These are phyloP conservation scores for Drosophila limbata DNA, from an alignment of 2,888 invertebrate species.

Conservation along the genomic window DNA sequence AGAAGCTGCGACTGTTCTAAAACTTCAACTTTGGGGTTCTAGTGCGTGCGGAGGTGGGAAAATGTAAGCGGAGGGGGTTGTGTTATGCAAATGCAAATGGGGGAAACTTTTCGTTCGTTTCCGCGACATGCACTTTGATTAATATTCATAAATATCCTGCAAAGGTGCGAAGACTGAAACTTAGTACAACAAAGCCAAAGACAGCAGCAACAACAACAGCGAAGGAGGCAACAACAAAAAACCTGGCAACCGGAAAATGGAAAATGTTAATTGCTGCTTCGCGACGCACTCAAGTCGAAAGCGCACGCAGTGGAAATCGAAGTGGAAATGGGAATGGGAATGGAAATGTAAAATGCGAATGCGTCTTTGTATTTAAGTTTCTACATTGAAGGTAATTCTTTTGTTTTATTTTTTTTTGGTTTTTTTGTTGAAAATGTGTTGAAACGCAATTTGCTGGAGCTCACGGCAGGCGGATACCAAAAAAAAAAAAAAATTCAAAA, in stretches of 20 bases:
- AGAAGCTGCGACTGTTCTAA: slow-evolving; percentile 24
- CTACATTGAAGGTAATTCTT: slow-evolving; percentile 56
- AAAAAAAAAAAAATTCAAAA: slow-evolving; percentile 43
- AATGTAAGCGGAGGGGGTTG: neutral
- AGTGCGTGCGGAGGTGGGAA: slow-evolving; percentile 10
- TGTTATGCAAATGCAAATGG: slow-evolving; percentile 44
- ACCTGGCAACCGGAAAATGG: slow-evolving; percentile 78
- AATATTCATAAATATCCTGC: slow-evolving; percentile 79
- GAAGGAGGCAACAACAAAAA: slow-evolving; percentile 37
- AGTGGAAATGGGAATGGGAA: slow-evolving; percentile 43
- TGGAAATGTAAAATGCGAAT: slow-evolving; percentile 45
- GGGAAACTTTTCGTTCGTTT: slow-evolving; percentile 53
- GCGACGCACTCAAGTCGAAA: slow-evolving; percentile 78
- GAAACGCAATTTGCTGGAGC: slow-evolving; percentile 43
- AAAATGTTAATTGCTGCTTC: slow-evolving; percentile 78
- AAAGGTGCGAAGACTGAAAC: slow-evolving; percentile 26
- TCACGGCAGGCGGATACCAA: slow-evolving; percentile 30
- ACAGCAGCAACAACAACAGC: slow-evolving; percentile 11
- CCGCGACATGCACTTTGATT: slow-evolving; percentile 69
- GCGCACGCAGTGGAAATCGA: slow-evolving; percentile 65
- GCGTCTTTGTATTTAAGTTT: slow-evolving; percentile 49
- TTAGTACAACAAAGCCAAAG: slow-evolving; percentile 4
- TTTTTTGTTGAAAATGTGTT: slow-evolving; percentile 50
- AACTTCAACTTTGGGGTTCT: neutral
- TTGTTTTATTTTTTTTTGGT: slow-evolving; percentile 34